phyloP scores from a whole-genome alignment of 2,888 invertebrate species.

The Xestia ashworthii region DNA sequence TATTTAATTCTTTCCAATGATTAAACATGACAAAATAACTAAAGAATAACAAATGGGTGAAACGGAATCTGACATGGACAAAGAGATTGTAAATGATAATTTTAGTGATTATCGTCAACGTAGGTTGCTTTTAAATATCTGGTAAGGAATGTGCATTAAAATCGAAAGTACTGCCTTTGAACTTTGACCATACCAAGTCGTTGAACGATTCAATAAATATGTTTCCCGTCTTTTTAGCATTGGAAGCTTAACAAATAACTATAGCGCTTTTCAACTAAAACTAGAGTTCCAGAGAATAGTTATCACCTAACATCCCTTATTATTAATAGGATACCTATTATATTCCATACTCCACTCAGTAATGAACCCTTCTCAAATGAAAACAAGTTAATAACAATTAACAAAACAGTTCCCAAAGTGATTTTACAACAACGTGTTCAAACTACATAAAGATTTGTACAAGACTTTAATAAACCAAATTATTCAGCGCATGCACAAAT shows the following conservation, averaged over 20 bases:
- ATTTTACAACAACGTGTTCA: slow-evolving; percentile 59
- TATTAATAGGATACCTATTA: slow-evolving; percentile 6
- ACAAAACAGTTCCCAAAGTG: slow-evolving; percentile 55
- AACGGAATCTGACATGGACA: neutral
- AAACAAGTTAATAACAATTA: slow-evolving; percentile 46
- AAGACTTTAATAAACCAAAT: slow-evolving; percentile 54
- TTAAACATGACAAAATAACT: neutral
- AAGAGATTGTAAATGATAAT: neutral
- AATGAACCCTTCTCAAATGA: slow-evolving; percentile 50
- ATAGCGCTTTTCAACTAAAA: neutral
- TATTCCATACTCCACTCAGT: slow-evolving; percentile 3
- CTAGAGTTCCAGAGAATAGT: neutral
- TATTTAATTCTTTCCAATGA: neutral
- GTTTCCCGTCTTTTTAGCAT: neutral
- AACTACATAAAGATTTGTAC: slow-evolving; percentile 63
- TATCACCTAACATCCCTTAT: neutral
- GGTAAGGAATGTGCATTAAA: neutral
- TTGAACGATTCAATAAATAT: neutral
- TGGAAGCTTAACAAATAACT: neutral
- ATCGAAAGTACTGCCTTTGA: neutral
- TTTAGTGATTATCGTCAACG: no score
- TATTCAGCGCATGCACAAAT: slow-evolving; percentile 68
- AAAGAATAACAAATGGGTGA: neutral
- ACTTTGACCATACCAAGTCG: neutral
- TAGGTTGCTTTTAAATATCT: neutral